Evolutionary conservation across 2,797 vertebrate genomes (phyloP).

Genomic region (Cuniculus paca): DNA sequence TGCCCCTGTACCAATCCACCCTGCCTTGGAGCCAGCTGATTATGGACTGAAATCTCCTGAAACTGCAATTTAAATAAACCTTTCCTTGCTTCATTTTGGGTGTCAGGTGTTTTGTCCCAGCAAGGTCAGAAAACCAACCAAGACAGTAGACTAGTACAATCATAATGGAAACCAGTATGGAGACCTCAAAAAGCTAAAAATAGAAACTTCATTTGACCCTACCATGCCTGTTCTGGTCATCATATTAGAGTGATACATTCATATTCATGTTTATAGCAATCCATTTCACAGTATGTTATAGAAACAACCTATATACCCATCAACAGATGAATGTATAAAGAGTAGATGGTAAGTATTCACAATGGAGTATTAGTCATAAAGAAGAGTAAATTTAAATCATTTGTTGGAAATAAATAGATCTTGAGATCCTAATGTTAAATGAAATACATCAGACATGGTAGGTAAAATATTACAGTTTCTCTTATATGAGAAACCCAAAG

Average conservation of each 20-base stretch:
- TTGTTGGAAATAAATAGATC: not conserved
- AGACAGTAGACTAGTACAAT: not conserved
- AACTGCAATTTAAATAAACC: no score
- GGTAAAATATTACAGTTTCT: not conserved
- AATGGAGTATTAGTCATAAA: not conserved
- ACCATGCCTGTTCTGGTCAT: not conserved
- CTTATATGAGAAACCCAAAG: not conserved
- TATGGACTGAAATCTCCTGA: no score
- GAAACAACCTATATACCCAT: not conserved
- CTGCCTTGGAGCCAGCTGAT: no score
- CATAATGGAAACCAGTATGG: not conserved
- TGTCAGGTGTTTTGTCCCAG: no score
- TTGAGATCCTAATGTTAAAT: not conserved
- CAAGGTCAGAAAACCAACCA: no score
- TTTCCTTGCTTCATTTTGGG: no score
- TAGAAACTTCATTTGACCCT: not conserved
- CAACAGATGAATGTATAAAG: not conserved
- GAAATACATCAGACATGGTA: not conserved
- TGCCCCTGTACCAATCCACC: no score
- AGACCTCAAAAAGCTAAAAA: not conserved
- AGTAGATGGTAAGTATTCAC: not conserved
- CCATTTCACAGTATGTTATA: not conserved
- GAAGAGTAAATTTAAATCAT: not conserved
- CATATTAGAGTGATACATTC: not conserved
- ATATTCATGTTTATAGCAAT: not conserved